Evolutionary conservation across 2,797 vertebrate genomes (phyloP), one percentile per base, ranked within the genome.

Genomic region (Scolopax rusticola): DNA sequence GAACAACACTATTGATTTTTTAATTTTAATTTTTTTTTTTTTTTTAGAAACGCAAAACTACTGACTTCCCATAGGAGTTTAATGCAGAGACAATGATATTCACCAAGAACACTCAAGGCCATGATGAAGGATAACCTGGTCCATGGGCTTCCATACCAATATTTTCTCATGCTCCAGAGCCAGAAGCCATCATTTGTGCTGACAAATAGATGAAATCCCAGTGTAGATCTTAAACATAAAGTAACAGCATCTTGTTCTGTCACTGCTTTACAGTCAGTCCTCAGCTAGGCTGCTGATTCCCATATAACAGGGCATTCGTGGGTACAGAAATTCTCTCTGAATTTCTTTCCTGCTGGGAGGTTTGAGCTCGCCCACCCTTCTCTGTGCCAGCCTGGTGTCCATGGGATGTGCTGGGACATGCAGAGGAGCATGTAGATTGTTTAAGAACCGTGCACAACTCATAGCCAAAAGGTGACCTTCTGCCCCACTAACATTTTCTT

Each of bases 281-380:
- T 77, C 5, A 5, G 5, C 18, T 54, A 14, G 30, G 21, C 27
- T 3, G 1, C 17, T 59, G 56, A 74, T 61, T 70, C 11, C 8
- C 3, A 0, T 23, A 6, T 11, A 43, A 36, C 0, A 5, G 8
- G 9, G 5, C 23, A 65, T 19, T 19, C 13, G 2, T 19, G 18
- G 21, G 24, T 41, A 9, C 11, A 59, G 73, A 80, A 80, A n/a
- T 11, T 40, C 43, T 23, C 4, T 0, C 27, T 71, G 24, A n/a
- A 18, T 21, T 4, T 2, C 5, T 5, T 15, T n/a, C 7, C 19
- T 43, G 12, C 17, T 1, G 9, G 18, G 25, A 82, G 7, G 5
- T 68, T 78, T 85, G 14, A 30, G 10, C 33, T 83, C 40, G 20
- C 0, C 4, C n/a, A 5, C 16, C 15, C 20, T 60, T 77, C 33